Evolutionary conservation across 2,113 vertebrate genomes (phyloP).

Genomic region (Numenius arquata): DNA sequence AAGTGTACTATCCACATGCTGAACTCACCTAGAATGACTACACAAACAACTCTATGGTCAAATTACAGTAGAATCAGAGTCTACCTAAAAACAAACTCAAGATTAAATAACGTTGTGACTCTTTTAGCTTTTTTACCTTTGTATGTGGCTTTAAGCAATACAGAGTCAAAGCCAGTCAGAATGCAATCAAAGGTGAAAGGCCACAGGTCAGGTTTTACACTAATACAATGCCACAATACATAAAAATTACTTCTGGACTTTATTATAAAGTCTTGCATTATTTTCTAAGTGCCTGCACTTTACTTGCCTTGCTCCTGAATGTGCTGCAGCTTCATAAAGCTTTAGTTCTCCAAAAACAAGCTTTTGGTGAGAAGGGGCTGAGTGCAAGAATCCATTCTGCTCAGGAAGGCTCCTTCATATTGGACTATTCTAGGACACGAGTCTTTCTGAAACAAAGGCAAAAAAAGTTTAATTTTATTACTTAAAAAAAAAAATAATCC

Average conservation of each 20-base stretch:
- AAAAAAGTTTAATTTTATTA: not conserved
- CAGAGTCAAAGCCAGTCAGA: not conserved
- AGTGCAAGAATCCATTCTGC: not conserved
- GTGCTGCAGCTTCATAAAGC: not conserved
- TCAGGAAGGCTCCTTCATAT: not conserved
- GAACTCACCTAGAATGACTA: not conserved
- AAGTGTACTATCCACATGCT: not conserved
- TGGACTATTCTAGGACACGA: not conserved
- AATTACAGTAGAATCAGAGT: not conserved
- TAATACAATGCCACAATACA: not conserved
- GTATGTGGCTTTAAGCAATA: not conserved
- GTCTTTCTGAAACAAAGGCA: not conserved
- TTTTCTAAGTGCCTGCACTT: not conserved
- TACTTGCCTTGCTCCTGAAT: not conserved
- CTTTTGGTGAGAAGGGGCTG: not conserved
- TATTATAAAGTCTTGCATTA: not conserved
- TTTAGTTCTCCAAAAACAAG: not conserved
- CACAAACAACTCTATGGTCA: not conserved
- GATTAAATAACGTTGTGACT: not conserved
- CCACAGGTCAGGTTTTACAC: not conserved
- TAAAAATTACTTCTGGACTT: not conserved
- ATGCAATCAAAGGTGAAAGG: not conserved
- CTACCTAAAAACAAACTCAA: not conserved
- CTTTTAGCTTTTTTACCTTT: not conserved
- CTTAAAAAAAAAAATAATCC: not conserved